phyloP scores from a whole-genome alignment of 2,888 invertebrate genomes.

The Nymphalis urticae region DNA sequence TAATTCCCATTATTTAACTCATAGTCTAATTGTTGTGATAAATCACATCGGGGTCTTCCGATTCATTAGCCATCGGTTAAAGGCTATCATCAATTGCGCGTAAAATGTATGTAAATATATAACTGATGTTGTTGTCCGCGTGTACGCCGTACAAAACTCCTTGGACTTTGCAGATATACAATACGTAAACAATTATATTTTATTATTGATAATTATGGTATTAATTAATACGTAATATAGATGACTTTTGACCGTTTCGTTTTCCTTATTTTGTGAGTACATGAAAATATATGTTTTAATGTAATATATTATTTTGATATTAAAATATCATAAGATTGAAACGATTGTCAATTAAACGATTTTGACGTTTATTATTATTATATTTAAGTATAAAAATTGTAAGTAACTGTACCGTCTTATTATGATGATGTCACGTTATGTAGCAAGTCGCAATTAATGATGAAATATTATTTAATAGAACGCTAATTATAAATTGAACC shows the following conservation, averaged over 20 bases:
- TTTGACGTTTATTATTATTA: too few species aligned
- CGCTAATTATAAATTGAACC: too few species aligned
- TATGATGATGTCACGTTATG: too few species aligned
- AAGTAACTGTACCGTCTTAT: too few species aligned
- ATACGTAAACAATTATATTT: background rate
- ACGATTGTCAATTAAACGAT: too few species aligned
- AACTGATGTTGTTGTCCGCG: conserved; percentile 28
- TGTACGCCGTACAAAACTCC: conserved; percentile 26
- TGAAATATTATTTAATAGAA: too few species aligned
- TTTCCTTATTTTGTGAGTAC: conserved; percentile 13
- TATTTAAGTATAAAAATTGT: too few species aligned
- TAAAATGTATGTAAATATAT: conserved; percentile 41
- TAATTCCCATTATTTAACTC: conserved; percentile 46
- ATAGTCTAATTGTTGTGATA: conserved; percentile 62
- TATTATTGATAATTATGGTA: conserved; percentile 12
- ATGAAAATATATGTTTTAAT: background rate
- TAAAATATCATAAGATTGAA: too few species aligned
- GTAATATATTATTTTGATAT: conserved; percentile 1
- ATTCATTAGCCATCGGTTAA: conserved; percentile 49
- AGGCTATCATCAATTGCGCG: conserved; percentile 66
- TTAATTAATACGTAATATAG: conserved; percentile 18
- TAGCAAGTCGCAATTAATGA: too few species aligned
- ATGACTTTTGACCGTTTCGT: conserved; percentile 5
- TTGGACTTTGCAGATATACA: conserved; percentile 25
- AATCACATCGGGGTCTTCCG: conserved; percentile 60